Percentiles rank a stretch among this genome's conserved stretches.
These are phyloP conservation scores for Helobdella robusta DNA, from an alignment of 2,888 invertebrate genomes.

Conservation along the genomic window DNA sequence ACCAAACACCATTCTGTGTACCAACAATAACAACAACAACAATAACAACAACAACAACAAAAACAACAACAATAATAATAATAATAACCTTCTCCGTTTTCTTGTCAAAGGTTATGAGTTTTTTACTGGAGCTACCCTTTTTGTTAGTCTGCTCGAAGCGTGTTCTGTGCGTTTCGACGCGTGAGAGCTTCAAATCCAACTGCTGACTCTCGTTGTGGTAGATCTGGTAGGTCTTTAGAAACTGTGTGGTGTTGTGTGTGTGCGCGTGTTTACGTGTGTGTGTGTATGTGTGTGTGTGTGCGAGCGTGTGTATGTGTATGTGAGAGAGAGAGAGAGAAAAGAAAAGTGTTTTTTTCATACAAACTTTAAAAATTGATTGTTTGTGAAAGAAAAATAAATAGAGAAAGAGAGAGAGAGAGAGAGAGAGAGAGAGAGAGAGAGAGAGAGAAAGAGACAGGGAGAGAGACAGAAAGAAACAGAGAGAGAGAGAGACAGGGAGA, in stretches of 20 bases:
- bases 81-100: constrained; percentile 77
- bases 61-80: too few species aligned
- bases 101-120: constrained; percentile 74
- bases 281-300: constrained; percentile 3
- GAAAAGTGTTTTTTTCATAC: too few species aligned
- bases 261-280: not conserved
- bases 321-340: not conserved
- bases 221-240: constrained; percentile 86
- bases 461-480: not conserved
- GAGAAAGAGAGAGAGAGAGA: too few species aligned
- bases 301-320: not conserved
- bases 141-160: constrained; percentile 57
- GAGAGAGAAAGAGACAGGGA: not conserved
- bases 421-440: not conserved
- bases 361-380: too few species aligned
- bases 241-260: constrained; percentile 51
- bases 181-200: constrained; percentile 71
- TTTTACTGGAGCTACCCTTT: constrained; percentile 52
- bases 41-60: too few species aligned
- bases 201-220: constrained; percentile 78
- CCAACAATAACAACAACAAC: too few species aligned
- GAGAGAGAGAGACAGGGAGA: not conserved
- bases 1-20: not conserved
- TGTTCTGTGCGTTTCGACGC: constrained; percentile 65
- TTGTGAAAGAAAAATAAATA: too few species aligned